Conservation (phyloP, 2,797 vertebrate species). For the Eulemur coronatus region DNA sequence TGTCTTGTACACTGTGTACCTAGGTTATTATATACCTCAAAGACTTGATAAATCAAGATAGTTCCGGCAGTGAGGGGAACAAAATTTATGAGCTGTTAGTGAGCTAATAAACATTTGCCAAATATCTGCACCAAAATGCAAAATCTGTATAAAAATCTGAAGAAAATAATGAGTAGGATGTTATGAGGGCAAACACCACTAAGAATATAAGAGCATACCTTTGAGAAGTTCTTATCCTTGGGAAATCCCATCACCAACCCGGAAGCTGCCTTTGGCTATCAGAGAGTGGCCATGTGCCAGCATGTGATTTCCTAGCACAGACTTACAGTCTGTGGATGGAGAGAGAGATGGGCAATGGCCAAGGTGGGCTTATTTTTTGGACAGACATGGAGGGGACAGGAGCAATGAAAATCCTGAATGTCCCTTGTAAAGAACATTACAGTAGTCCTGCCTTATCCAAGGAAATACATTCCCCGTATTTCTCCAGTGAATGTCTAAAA, state of each 20-base stretch:
- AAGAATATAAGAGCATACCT: background rate
- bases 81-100: background rate
- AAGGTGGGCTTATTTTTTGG: background rate
- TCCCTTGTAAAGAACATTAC: background rate
- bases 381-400: background rate
- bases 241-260: background rate
- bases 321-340: background rate
- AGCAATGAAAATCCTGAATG: background rate
- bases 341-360: background rate
- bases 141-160: background rate
- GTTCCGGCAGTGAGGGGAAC: background rate
- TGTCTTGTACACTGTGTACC: background rate
- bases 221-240: background rate
- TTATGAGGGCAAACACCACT: background rate
- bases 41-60: background rate
- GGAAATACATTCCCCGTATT: background rate
- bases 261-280: background rate
- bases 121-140: background rate
- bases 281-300: accelerated
- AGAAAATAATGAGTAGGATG: background rate
- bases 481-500: background rate
- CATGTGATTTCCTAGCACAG: background rate
- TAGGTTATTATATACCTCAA: background rate
- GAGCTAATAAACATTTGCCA: background rate
- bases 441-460: background rate